Conservation (phyloP, 1,140 invertebrate species). For the Lepidurus couesii region DNA sequence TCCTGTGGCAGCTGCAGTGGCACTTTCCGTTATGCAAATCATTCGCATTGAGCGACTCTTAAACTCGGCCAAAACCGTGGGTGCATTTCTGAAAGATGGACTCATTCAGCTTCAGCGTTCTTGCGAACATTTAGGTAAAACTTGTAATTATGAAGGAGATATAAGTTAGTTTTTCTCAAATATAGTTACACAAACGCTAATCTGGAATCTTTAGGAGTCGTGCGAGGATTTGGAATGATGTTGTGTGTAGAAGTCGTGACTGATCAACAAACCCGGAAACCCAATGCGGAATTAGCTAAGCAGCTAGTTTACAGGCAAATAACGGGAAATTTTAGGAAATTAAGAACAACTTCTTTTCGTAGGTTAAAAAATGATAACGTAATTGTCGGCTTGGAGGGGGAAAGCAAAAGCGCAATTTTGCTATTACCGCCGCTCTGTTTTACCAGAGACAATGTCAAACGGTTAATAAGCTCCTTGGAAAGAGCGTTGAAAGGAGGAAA, state of each 20-base stretch:
- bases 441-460: conserved; percentile 46
- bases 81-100: conserved; percentile 38
- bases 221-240: conserved; percentile 40
- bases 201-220: conserved; percentile 35
- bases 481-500: conserved; percentile 39
- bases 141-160: not conserved
- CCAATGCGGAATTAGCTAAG: conserved; percentile 35
- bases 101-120: conserved; percentile 28
- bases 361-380: conserved; percentile 49
- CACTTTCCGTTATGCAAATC: conserved; percentile 40
- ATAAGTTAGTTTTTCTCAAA: not conserved
- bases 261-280: conserved; percentile 36
- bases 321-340: not conserved
- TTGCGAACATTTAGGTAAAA: not conserved
- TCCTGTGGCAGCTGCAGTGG: conserved; percentile 39
- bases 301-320: conserved; percentile 37
- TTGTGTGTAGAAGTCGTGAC: conserved; percentile 40
- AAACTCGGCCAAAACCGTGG: conserved; percentile 39
- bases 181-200: not conserved
- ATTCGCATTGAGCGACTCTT: conserved; percentile 39
- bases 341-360: conserved; percentile 16
- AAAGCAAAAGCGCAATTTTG: conserved; percentile 54
- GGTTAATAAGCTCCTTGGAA: conserved; percentile 43
- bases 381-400: conserved; percentile 53
- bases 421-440: conserved; percentile 58